Conservation (phyloP, 1,140 invertebrate genomes). For the Acyrthosiphon pisum region DNA sequence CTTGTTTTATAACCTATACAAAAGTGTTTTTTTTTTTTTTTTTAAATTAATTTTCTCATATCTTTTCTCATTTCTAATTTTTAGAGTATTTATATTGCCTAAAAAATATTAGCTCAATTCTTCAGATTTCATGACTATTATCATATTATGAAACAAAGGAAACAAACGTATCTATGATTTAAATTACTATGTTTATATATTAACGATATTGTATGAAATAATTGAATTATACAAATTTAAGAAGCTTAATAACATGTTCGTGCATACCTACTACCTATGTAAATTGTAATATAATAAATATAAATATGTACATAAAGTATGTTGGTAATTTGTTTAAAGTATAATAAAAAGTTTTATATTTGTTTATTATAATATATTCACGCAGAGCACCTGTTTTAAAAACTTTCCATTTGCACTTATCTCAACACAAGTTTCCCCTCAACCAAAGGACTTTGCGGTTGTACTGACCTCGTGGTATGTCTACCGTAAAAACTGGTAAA, state of each 20-base stretch:
- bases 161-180: background rate
- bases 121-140: background rate
- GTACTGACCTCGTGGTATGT: background rate
- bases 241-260: background rate
- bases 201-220: background rate
- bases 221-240: background rate
- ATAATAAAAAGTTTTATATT: conserved; percentile 27
- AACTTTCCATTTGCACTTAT: conserved; percentile 31
- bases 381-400: conserved; percentile 24
- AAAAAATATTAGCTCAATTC: background rate
- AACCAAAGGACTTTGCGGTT: background rate
- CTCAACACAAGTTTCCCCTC: conserved; percentile 7
- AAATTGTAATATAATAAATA: conserved; percentile 1
- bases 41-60: too few species aligned
- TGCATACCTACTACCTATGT: background rate
- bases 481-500: background rate
- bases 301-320: conserved; percentile 12
- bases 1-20: too few species aligned
- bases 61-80: background rate
- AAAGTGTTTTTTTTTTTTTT: too few species aligned
- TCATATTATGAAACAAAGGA: background rate
- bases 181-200: background rate
- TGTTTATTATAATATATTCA: conserved; percentile 34
- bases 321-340: conserved; percentile 26
- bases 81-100: background rate